These are phyloP conservation scores for Conops quadrifasciatus DNA, from an alignment of 2,888 invertebrate species.

Conservation along the genomic window DNA sequence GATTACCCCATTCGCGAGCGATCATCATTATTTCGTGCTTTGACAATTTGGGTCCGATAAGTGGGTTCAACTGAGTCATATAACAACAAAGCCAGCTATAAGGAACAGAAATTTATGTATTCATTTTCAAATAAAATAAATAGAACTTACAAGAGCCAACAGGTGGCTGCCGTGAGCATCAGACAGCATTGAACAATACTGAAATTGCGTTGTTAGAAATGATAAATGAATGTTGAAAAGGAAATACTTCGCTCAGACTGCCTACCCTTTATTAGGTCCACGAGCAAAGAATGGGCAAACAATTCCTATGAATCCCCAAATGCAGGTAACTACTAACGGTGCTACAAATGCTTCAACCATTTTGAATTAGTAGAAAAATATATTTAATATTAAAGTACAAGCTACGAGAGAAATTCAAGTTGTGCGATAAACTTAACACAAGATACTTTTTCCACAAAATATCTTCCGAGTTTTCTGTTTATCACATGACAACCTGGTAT, in stretches of 20 bases:
- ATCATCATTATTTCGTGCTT: slow-evolving; percentile 61
- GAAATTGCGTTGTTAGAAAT: slow-evolving; percentile 23
- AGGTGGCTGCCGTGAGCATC: slow-evolving; percentile 61
- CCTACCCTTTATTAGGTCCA: slow-evolving; percentile 61
- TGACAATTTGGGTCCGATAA: slow-evolving; percentile 60
- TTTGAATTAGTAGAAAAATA: slow-evolving; percentile 39
- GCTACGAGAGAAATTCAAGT: neutral
- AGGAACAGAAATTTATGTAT: neutral
- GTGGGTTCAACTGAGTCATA: slow-evolving; percentile 62
- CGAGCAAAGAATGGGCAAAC: slow-evolving; percentile 61
- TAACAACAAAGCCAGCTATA: slow-evolving; percentile 62
- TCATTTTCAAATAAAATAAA: slow-evolving; percentile 10
- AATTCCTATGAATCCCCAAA: slow-evolving; percentile 61
- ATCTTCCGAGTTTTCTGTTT: slow-evolving; percentile 8
- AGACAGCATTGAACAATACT: slow-evolving; percentile 62
- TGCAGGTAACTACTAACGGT: slow-evolving; percentile 56
- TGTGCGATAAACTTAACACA: too few relatives aligned
- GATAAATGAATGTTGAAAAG: slow-evolving; percentile 2
- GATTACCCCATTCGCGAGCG: slow-evolving; percentile 61
- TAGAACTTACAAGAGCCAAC: slow-evolving; percentile 61
- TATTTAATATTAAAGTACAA: neutral
- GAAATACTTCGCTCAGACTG: neutral
- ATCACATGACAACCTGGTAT: slow-evolving; percentile 16
- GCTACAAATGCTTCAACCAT: slow-evolving; percentile 59
- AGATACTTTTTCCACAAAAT: neutral